These are phyloP conservation scores for Hippocampus comes DNA, from an alignment of 2,113 vertebrate genomes.

Conservation along the genomic window DNA sequence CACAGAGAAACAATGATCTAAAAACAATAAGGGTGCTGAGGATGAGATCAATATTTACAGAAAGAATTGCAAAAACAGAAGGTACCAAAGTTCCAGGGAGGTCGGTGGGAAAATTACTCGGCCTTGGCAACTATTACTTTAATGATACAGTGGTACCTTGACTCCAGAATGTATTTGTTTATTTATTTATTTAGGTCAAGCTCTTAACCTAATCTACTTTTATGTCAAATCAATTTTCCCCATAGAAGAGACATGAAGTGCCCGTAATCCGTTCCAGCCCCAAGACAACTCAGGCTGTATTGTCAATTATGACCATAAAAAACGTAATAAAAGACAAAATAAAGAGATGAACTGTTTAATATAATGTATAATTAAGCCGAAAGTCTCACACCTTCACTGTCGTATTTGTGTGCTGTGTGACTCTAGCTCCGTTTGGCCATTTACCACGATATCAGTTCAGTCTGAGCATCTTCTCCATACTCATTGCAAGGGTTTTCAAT, in stretches of 20 bases:
- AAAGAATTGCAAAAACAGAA: constrained; percentile 50
- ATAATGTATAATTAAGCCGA: background rate
- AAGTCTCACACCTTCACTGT: background rate
- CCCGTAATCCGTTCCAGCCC: background rate
- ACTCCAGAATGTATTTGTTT: background rate
- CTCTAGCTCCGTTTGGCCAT: background rate
- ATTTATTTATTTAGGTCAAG: background rate
- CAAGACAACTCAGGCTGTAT: background rate
- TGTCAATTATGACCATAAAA: background rate
- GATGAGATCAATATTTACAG: constrained; percentile 71
- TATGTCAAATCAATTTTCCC: background rate
- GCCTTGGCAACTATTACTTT: constrained; percentile 52
- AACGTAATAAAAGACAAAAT: background rate
- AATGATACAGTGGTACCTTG: constrained; percentile 33
- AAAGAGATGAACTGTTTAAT: background rate
- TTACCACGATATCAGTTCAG: background rate
- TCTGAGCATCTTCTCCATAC: background rate
- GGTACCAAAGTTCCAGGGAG: constrained; percentile 48
- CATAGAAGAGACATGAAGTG: background rate
- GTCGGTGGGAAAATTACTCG: constrained; percentile 57
- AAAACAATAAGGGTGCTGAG: constrained; percentile 60
- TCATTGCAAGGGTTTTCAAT: background rate
- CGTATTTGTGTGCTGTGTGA: background rate
- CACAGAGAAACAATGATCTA: constrained; percentile 59
- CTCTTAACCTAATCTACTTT: background rate